Evolutionary conservation across 2,888 invertebrate species (phyloP).

Genomic region (Pedicia rivosa): DNA sequence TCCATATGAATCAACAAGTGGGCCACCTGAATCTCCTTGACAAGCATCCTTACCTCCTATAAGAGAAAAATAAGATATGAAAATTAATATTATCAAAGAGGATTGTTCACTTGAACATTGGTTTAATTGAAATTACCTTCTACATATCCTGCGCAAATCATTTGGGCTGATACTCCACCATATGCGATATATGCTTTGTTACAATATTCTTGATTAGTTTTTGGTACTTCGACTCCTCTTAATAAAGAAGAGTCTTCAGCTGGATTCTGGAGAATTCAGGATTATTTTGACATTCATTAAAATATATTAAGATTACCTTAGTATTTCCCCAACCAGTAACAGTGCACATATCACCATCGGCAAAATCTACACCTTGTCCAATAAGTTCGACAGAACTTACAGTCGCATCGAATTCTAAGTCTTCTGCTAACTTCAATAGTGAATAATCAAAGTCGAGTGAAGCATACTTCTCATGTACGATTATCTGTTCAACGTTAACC

Average conservation of each 20-base stretch:
- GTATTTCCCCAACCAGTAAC: conserved; percentile 1
- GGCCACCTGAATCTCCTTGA: conserved; percentile 30
- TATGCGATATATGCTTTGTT: conserved; percentile 15
- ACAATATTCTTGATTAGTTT: conserved; percentile 18
- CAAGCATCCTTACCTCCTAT: conserved; percentile 1
- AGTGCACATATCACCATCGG: not conserved
- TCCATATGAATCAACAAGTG: conserved; percentile 12
- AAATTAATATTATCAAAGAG: too few species aligned
- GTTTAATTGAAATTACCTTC: too few species aligned
- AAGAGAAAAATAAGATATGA: too few species aligned
- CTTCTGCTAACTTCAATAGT: not conserved
- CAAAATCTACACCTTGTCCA: not conserved
- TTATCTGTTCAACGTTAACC: not conserved
- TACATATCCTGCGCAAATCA: conserved; percentile 21
- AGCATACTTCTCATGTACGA: not conserved
- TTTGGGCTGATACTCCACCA: conserved; percentile 20
- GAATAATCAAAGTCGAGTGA: not conserved
- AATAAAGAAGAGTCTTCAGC: conserved; percentile 15
- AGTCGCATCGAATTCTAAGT: not conserved
- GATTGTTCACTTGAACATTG: too few species aligned
- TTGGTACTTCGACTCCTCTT: conserved; percentile 21
- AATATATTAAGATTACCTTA: not conserved
- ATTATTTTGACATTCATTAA: too few species aligned
- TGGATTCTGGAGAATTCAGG: conserved; percentile 8
- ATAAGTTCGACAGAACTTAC: not conserved